Conservation (phyloP, 2,888 invertebrate species). For the Troides oblongomaculatus region DNA sequence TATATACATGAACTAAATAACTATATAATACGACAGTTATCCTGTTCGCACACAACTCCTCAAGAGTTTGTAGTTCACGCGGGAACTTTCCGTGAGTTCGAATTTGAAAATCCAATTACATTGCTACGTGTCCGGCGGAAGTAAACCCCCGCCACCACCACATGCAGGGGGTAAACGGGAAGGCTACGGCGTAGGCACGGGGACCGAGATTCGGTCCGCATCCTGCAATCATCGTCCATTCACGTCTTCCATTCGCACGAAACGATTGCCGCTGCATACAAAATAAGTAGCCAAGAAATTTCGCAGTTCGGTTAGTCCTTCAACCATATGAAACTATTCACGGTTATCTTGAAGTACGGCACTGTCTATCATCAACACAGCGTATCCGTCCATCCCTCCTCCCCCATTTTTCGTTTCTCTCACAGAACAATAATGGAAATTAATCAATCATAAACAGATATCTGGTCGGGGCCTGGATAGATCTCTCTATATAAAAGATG, state of each 20-base stretch:
- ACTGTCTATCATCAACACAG: no score
- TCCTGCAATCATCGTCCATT: slow-evolving; percentile 9
- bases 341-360: not conserved
- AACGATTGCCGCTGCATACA: not conserved
- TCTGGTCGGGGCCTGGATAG: no score
- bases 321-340: not conserved
- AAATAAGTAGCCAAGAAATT: not conserved
- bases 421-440: no score
- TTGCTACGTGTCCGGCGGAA: slow-evolving; percentile 19
- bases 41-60: not conserved
- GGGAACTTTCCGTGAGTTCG: slow-evolving; percentile 18
- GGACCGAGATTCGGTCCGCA: not conserved
- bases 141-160: not conserved
- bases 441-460: no score
- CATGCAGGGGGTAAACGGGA: no score
- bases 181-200: not conserved
- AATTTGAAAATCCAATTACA: slow-evolving; percentile 28
- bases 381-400: no score
- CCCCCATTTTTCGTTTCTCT: no score
- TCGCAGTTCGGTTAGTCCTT: not conserved
- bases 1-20: no score
- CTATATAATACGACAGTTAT: no score
- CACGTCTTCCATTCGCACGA: not conserved
- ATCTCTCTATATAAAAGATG: not conserved
- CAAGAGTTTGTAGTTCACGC: slow-evolving; percentile 14